These are phyloP conservation scores for Oreotrochilus melanogaster DNA, from an alignment of 2,113 vertebrate species.

Conservation along the genomic window DNA sequence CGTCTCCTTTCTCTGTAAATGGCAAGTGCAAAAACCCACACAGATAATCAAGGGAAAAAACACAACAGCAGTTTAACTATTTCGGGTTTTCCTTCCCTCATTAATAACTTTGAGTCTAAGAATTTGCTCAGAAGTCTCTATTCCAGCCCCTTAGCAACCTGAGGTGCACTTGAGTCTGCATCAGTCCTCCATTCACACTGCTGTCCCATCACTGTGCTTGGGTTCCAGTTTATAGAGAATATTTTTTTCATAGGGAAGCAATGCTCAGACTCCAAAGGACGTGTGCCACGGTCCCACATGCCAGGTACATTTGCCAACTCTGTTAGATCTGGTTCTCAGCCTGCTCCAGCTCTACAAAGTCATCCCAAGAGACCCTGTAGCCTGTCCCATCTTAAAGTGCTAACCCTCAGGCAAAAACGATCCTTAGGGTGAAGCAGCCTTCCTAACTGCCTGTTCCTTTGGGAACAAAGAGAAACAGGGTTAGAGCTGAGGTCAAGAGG, in stretches of 20 bases:
- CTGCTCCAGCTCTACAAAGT: fast-evolving
- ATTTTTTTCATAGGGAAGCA: not conserved
- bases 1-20: not conserved
- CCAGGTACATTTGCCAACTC: not conserved
- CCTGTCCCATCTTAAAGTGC: no score
- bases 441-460: not conserved
- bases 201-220: not conserved
- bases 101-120: not conserved
- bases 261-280: fast-evolving
- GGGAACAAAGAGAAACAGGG: not conserved
- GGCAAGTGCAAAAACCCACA: not conserved
- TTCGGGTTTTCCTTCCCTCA: not conserved
- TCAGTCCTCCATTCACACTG: fast-evolving
- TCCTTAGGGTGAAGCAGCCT: not conserved
- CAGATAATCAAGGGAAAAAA: not conserved
- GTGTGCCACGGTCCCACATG: not conserved
- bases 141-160: not conserved
- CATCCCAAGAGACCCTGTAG: no score
- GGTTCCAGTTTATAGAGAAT: not conserved
- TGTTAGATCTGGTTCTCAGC: not conserved
- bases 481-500: not conserved
- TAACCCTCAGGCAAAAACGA: not conserved
- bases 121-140: not conserved
- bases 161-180: not conserved
- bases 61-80: not conserved